phyloP scores from a whole-genome alignment of 2,113 vertebrate species.

The Phasianus colchicus region DNA sequence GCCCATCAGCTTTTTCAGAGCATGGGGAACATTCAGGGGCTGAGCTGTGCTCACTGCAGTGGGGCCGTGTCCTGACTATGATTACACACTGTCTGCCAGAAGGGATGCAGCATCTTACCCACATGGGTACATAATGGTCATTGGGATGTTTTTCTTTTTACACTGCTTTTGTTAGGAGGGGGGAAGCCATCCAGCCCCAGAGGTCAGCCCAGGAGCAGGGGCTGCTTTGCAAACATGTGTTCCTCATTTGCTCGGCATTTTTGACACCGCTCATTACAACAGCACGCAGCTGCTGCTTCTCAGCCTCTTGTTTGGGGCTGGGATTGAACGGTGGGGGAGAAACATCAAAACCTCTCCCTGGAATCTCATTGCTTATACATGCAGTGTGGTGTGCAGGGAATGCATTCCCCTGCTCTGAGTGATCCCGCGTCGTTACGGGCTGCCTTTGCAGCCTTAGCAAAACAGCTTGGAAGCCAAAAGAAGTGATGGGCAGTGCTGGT shows the following conservation, averaged over 20 bases:
- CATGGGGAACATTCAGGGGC: background rate
- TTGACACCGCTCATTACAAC: background rate
- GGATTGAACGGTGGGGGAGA: background rate
- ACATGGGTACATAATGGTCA: rapidly evolving
- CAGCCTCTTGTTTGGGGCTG: background rate
- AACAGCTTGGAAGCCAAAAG: background rate
- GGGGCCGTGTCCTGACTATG: rapidly evolving
- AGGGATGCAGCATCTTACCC: background rate
- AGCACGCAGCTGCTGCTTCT: background rate
- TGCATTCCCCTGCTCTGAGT: rapidly evolving
- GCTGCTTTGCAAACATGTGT: slow-evolving; percentile 1
- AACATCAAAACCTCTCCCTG: background rate
- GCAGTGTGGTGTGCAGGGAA: background rate
- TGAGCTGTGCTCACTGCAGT: background rate
- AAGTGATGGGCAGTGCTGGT: background rate
- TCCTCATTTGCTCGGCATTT: slow-evolving; percentile 39
- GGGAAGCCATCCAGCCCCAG: background rate
- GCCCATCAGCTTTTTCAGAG: background rate
- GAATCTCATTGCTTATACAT: background rate
- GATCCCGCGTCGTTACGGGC: background rate
- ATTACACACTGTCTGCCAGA: rapidly evolving
- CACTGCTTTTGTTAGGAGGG: background rate
- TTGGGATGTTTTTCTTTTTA: background rate
- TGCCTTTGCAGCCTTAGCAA: background rate
- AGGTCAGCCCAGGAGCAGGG: slow-evolving; percentile 22